A percentile compares a stretch with the other conserved stretches of the same genome.
Evolutionary conservation across 1,140 invertebrate genomes (phyloP).

Genomic region (Bombyx mandarina): DNA sequence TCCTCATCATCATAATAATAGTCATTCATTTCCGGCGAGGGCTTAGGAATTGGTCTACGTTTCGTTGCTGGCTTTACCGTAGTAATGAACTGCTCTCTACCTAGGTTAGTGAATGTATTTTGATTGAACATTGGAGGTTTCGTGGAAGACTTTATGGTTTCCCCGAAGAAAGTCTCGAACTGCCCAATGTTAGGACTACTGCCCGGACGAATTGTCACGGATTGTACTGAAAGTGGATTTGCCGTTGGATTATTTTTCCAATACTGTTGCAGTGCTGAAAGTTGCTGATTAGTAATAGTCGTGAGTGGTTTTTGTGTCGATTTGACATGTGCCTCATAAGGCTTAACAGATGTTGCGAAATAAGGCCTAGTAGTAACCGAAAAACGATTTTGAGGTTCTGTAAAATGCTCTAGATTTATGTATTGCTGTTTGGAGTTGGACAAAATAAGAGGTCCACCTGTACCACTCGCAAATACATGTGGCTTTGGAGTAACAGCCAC

Average conservation of each 20-base stretch:
- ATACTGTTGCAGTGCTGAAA: constrained; percentile 44
- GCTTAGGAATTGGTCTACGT: constrained; percentile 65
- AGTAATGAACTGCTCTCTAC: constrained; percentile 16
- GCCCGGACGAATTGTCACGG: constrained; percentile 27
- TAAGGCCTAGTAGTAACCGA: constrained; percentile 36
- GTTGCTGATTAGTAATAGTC: constrained; percentile 41
- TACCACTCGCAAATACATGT: constrained; percentile 28
- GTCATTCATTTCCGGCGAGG: constrained; percentile 70
- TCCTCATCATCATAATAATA: constrained; percentile 71
- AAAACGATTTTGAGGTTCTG: constrained; percentile 23
- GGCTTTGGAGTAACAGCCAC: constrained; percentile 33
- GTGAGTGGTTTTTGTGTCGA: constrained; percentile 47
- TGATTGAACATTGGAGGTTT: constrained; percentile 22
- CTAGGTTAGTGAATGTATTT: constrained; percentile 13
- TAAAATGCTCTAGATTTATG: constrained; percentile 26
- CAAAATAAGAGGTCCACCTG: constrained; percentile 23
- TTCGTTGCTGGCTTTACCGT: constrained; percentile 37
- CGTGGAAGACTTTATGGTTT: constrained; percentile 26
- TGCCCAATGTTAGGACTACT: constrained; percentile 27
- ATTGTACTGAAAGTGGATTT: constrained; percentile 23
- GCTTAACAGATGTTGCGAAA: constrained; percentile 29
- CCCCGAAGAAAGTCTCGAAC: constrained; percentile 26
- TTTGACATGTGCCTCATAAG: constrained; percentile 24
- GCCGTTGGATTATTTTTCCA: constrained; percentile 40
- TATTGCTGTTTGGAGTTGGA: constrained; percentile 38